Evolutionary conservation across 2,888 invertebrate species (phyloP).

Genomic region (Protodeltote pygarga): DNA sequence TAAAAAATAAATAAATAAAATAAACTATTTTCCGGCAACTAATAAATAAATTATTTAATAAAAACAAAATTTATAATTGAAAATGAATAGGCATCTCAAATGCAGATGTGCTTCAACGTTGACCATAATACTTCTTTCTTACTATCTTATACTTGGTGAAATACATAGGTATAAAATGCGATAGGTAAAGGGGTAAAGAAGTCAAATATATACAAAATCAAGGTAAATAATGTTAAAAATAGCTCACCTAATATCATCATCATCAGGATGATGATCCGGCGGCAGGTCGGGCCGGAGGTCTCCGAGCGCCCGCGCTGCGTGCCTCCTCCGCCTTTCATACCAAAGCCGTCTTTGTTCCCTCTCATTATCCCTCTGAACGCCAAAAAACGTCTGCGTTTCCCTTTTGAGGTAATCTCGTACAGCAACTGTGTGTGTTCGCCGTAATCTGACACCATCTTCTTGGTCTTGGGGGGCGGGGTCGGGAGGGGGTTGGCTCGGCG

Average conservation of each 20-base stretch:
- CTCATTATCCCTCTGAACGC: conserved; percentile 92
- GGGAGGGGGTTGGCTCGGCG: conserved; percentile 62
- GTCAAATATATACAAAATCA: too few relatives aligned
- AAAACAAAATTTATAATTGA: too few relatives aligned
- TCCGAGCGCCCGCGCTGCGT: conserved; percentile 91
- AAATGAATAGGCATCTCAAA: too few relatives aligned
- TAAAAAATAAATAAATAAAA: too few relatives aligned
- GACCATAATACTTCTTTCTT: too few relatives aligned
- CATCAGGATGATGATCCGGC: conserved; percentile 88
- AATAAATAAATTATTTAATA: too few relatives aligned
- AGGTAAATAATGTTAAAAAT: too few relatives aligned
- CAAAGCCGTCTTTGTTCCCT: conserved; percentile 91
- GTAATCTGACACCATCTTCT: conserved; percentile 81
- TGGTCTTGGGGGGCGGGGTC: conserved; percentile 74
- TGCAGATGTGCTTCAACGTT: too few relatives aligned
- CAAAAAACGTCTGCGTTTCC: conserved; percentile 95
- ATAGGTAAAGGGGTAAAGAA: too few relatives aligned
- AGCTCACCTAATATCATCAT: conserved; percentile 84
- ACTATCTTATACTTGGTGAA: too few relatives aligned
- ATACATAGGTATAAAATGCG: too few relatives aligned
- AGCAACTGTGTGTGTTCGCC: conserved; percentile 76
- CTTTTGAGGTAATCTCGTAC: conserved; percentile 90
- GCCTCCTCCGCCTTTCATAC: conserved; percentile 92
- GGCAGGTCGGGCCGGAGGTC: conserved; percentile 87
- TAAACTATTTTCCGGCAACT: too few relatives aligned